Conservation (phyloP, 2,113 vertebrate species). For the Hippocampus guttulatus region DNA sequence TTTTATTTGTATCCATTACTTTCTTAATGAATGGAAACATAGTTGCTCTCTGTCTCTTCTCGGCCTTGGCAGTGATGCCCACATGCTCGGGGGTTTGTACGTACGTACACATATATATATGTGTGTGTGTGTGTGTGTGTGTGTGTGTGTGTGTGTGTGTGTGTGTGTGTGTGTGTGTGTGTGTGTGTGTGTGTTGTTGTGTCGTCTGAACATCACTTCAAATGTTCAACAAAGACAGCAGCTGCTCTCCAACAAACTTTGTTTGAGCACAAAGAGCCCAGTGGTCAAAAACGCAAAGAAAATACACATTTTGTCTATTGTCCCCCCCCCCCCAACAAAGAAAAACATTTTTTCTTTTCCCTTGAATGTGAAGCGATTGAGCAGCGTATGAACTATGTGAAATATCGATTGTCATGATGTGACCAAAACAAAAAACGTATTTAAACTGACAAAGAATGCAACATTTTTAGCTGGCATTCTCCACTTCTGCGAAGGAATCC, state of each 20-base stretch:
- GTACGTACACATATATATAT: too few species aligned
- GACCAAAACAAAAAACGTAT: neutral
- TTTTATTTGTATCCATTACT: neutral
- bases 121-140: constrained; percentile 25
- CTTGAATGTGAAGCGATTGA: neutral
- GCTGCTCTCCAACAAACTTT: constrained; percentile 64
- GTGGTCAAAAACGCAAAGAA: constrained; percentile 75
- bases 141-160: constrained; percentile 7
- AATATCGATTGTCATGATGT: neutral
- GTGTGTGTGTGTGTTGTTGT: constrained; percentile 20
- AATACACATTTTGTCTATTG: constrained; percentile 44
- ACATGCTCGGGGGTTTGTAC: constrained; percentile 27
- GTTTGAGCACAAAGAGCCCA: constrained; percentile 74
- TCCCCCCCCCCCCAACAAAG: neutral
- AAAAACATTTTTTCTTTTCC: constrained; percentile 9
- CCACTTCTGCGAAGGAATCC: neutral
- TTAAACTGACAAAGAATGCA: neutral
- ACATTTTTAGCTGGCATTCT: too few species aligned
- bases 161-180: neutral
- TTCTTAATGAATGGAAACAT: constrained; percentile 33
- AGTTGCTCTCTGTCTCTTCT: constrained; percentile 25
- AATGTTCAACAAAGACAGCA: constrained; percentile 55
- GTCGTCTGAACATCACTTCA: constrained; percentile 20
- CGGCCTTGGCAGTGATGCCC: constrained; percentile 46
- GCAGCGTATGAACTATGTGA: neutral